These are phyloP conservation scores for Acomys russatus DNA, from an alignment of 2,797 vertebrate genomes.

Conservation along the genomic window DNA sequence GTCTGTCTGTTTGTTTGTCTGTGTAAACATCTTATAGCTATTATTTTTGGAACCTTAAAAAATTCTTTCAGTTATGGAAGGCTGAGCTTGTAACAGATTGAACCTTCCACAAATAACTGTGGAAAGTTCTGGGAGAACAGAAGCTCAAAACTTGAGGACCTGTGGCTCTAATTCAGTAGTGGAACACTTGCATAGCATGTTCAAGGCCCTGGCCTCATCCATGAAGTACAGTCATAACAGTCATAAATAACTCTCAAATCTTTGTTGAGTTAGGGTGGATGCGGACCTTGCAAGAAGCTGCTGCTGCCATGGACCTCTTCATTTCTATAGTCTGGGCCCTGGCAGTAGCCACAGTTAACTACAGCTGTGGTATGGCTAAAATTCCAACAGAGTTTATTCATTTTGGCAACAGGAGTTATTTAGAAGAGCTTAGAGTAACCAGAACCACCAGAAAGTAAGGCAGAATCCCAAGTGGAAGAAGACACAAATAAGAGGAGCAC, in stretches of 20 bases:
- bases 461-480: not conserved
- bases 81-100: not conserved
- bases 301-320: not conserved
- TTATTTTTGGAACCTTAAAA: conserved; percentile 24
- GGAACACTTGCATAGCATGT: not conserved
- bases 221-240: not conserved
- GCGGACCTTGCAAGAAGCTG: not conserved
- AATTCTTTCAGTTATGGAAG: not conserved
- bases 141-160: not conserved
- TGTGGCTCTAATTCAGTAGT: not conserved
- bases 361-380: not conserved
- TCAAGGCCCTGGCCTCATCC: not conserved
- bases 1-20: not conserved
- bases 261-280: not conserved
- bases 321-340: not conserved
- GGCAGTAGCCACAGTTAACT: not conserved
- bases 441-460: not conserved
- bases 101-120: not conserved
- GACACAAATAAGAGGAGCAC: not conserved
- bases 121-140: not conserved
- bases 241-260: not conserved
- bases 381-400: not conserved
- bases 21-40: not conserved
- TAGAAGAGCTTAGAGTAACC: not conserved
- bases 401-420: not conserved